These are phyloP conservation scores for Brenthis hecate DNA, from an alignment of 2,888 invertebrate genomes.

Conservation along the genomic window DNA sequence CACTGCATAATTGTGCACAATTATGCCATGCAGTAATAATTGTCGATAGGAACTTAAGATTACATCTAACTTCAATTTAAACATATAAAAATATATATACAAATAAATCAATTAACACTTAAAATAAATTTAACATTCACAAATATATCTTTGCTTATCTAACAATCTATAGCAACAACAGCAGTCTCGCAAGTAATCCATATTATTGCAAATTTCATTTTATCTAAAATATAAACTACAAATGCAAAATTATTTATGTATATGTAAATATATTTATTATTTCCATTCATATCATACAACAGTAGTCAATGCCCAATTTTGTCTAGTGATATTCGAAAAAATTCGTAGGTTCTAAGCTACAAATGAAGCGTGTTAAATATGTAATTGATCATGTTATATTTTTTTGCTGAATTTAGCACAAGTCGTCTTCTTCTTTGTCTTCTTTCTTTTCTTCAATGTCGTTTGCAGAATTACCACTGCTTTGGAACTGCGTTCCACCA, in stretches of 20 bases:
- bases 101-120: background rate
- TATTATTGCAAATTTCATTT: background rate
- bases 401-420: slow-evolving; percentile 40
- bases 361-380: background rate
- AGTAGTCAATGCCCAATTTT: slow-evolving; percentile 13
- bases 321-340: background rate
- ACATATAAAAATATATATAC: no score
- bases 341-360: slow-evolving; percentile 1
- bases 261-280: background rate
- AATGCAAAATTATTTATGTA: slow-evolving; percentile 11
- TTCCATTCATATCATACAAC: slow-evolving; percentile 1
- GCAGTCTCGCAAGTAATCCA: background rate
- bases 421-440: slow-evolving; percentile 56
- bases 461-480: background rate
- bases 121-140: background rate
- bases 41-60: no score
- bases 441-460: slow-evolving; percentile 45
- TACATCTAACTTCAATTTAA: no score
- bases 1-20: no score
- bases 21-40: no score
- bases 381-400: background rate
- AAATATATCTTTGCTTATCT: slow-evolving; percentile 4
- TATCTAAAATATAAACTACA: slow-evolving; percentile 3
- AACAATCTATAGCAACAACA: background rate
- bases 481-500: slow-evolving; percentile 1